Base-by-base conservation (phyloP, 2,888 invertebrate species). In the Diarsia rubi region DNA sequence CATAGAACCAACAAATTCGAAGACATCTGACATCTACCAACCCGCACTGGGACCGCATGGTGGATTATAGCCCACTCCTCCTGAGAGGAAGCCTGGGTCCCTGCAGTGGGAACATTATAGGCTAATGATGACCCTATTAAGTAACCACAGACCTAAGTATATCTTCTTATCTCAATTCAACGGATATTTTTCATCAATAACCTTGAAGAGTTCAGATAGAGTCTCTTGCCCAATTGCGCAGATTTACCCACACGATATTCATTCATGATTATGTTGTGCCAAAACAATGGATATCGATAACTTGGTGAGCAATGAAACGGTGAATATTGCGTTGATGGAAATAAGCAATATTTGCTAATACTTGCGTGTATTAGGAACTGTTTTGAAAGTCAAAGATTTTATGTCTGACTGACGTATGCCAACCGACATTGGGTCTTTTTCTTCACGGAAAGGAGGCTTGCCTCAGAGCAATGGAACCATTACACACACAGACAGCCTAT, bases 231-330 rank as follows among this genome's bases (percentile, higher is more conserved):
- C 21, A 69, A 82, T 21, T 2, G 37, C 44, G 69, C 9, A 81
- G 86, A 86, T 86, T 76, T 85, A 82, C 83, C 54, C 86, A 86
- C 75, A 75, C 69, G 86, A 86, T 86, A 81, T 71, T 57, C 79
- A 69, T 72, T 54, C 70, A 83, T 64, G 73, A 62, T 71, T 66
- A 68, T 78, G 85, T 83, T 86, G 81, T 86, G 62, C 59, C n/a
- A 72, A 77, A 67, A 86, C 83, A 85, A 79, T 86, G 67, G 75
- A 49, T 66, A 52, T 75, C 66, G 57, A 47, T 63, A 57, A 82
- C 82, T 79, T 49, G 24, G 68, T 73, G 72, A 68, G 78, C 79
- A 75, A 85, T 81, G 82, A 68, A 77, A 75, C 69, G 68, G 14
- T 24, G 19, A 52, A 69, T 27, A 59, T 73, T 70, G 62, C 37